A percentile compares a stretch with the other conserved stretches of the same genome.
Conservation (phyloP, 2,113 vertebrate species). For the Amazona guildingii region DNA sequence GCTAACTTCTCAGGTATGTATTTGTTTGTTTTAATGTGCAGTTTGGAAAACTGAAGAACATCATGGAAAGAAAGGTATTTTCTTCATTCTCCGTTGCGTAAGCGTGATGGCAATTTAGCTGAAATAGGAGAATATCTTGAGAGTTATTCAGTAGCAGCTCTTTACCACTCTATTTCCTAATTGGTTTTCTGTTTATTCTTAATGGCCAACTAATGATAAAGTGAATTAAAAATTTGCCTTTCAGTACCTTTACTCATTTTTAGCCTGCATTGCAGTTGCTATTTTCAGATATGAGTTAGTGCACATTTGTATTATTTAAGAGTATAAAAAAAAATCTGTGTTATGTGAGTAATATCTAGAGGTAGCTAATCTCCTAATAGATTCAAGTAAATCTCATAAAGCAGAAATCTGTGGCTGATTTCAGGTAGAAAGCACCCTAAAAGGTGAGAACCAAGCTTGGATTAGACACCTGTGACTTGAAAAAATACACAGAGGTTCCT, state of each 20-base stretch:
- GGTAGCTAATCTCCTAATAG: background rate
- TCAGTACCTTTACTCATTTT: background rate
- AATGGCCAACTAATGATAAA: background rate
- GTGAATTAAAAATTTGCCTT: background rate
- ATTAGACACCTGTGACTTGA: background rate
- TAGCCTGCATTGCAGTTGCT: background rate
- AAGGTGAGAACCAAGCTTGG: background rate
- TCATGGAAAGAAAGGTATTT: background rate
- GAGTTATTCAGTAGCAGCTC: background rate
- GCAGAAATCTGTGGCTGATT: background rate
- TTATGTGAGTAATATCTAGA: background rate
- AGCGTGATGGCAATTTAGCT: background rate
- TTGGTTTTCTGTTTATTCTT: background rate
- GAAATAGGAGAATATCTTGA: background rate
- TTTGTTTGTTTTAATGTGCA: background rate
- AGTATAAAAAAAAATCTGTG: background rate
- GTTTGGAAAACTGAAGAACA: constrained; percentile 1
- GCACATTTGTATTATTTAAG: background rate
- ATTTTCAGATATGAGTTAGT: background rate
- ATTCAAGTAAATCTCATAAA: background rate
- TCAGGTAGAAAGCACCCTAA: background rate
- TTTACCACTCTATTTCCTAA: background rate
- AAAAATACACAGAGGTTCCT: background rate
- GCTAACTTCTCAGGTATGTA: constrained; percentile 93
- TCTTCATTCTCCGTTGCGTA: background rate